These are phyloP conservation scores for Harmothoe impar DNA, from an alignment of 2,888 invertebrate genomes.

Conservation along the genomic window DNA sequence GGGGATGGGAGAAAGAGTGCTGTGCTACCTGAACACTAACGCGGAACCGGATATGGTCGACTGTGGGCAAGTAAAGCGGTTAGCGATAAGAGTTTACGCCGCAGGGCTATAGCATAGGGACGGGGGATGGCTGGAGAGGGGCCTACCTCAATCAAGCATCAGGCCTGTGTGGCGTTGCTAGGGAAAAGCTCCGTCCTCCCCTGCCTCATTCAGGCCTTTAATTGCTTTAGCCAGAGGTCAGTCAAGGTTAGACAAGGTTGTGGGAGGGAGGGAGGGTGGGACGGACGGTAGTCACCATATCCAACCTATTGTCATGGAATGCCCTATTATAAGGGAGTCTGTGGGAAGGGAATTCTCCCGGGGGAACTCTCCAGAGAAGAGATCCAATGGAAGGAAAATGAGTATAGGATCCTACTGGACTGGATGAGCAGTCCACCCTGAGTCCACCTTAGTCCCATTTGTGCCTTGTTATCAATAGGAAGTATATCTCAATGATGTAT, in stretches of 20 bases:
- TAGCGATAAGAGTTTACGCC: constrained; percentile 49
- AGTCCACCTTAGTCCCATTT: too few species aligned
- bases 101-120: neutral
- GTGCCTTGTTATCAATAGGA: too few species aligned
- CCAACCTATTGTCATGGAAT: neutral
- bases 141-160: constrained; percentile 8
- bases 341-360: neutral
- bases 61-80: neutral
- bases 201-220: constrained; percentile 41
- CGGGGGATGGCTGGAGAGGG: neutral
- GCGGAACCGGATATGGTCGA: constrained; percentile 27
- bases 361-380: neutral
- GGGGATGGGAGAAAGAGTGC: neutral
- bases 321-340: neutral
- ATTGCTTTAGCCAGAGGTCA: constrained; percentile 51
- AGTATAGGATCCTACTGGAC: too few species aligned
- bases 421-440: too few species aligned
- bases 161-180: neutral
- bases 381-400: neutral
- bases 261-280: constrained; percentile 8
- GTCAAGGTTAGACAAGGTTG: constrained; percentile 42
- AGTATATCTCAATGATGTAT: too few species aligned
- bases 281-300: neutral
- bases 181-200: neutral
- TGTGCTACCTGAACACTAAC: neutral